These are phyloP conservation scores for Drymodes brunneopygia DNA, from an alignment of 2,113 vertebrate genomes.

Conservation along the genomic window DNA sequence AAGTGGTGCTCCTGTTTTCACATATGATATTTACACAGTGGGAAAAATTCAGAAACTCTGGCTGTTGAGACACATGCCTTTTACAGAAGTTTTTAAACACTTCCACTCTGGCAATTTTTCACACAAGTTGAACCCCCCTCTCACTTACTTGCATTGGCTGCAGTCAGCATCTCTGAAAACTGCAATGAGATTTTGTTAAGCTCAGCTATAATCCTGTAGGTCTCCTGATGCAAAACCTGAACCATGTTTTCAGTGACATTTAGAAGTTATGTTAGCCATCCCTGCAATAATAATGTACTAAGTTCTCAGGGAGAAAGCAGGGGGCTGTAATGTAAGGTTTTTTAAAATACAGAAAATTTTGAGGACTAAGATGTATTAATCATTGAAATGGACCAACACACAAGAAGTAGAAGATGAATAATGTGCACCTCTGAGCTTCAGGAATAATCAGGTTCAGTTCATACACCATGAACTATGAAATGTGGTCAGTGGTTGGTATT, in stretches of 20 bases:
- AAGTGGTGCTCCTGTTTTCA: neutral
- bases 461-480: neutral
- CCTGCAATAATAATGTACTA: neutral
- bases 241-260: neutral
- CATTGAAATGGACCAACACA: neutral
- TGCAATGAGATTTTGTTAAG: neutral
- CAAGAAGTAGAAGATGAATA: neutral
- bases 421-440: neutral
- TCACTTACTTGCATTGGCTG: neutral
- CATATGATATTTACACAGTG: neutral
- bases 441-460: neutral
- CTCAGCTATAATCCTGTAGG: neutral
- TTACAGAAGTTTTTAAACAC: neutral
- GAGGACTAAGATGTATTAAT: neutral
- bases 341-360: neutral
- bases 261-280: neutral
- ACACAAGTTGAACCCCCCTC: neutral
- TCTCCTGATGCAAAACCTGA: neutral
- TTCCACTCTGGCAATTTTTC: neutral
- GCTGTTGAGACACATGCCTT: neutral
- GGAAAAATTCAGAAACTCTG: neutral
- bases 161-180: neutral
- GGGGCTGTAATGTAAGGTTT: neutral
- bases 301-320: neutral
- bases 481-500: neutral